Percentiles rank a stretch among this genome's conserved stretches.
Evolutionary conservation across 2,797 vertebrate genomes (phyloP).

Genomic region (Tapirus indicus): DNA sequence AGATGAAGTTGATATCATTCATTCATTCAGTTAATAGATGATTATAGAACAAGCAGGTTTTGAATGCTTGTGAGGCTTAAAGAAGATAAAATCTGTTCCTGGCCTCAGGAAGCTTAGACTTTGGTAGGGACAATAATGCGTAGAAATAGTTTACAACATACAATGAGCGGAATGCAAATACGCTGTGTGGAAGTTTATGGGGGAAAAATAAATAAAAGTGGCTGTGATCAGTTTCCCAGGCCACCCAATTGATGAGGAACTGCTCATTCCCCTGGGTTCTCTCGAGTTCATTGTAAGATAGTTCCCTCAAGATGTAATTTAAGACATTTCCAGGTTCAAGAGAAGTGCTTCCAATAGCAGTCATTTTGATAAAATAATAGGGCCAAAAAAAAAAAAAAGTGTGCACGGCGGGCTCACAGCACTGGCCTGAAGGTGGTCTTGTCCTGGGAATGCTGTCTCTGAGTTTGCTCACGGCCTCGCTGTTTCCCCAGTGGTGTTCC

Average conservation of each 20-base stretch:
- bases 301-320: not conserved
- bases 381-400: too few species aligned
- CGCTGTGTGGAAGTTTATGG: not conserved
- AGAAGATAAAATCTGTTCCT: not conserved
- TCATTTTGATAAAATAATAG: not conserved
- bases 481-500: slow-evolving; percentile 81
- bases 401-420: accelerated
- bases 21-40: not conserved
- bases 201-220: not conserved
- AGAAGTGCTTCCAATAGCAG: not conserved
- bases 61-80: not conserved
- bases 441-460: not conserved
- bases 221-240: not conserved
- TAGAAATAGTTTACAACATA: not conserved
- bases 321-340: too few species aligned
- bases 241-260: not conserved
- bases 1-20: not conserved
- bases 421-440: accelerated
- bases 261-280: not conserved
- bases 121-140: accelerated
- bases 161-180: not conserved
- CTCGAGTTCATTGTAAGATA: not conserved
- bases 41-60: not conserved
- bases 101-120: not conserved
- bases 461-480: accelerated